Base-by-base conservation (phyloP, 2,113 vertebrate genomes). In the Dicerorhinus sumatrensis region DNA sequence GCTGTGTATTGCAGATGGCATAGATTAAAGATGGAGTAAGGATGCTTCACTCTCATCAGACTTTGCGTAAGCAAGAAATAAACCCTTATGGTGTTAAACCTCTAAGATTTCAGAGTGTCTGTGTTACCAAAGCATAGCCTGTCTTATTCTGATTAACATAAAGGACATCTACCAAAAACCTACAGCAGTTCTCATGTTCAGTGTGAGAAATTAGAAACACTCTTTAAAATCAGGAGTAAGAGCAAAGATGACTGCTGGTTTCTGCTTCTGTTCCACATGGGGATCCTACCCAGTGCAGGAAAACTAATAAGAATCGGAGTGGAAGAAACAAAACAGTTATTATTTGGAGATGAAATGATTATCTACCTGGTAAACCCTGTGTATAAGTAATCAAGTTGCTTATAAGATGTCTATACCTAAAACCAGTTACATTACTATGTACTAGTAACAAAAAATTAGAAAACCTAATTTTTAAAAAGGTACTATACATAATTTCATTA, bases 1-100 rank as follows among this genome's bases (percentile, higher is more conserved):
- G 80, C 94, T 91, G 76, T 73, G 89, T 94, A 65, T 94, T 97
- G 94, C 89, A 95, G 96, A 93, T 76, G 81, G 82, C 94, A 85
- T 94, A 96, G 96, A 95, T 93, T 91, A 95, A 93, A 96, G 94
- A 70, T 89, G 89, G 65, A 96, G 86, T 87, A 80, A 96, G 65
- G 94, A 76, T 89, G 77, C 89, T 89, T 95, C 96, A 94, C 92
- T 96, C 79, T 96, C 96, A 51, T 62, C 92, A 95, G 92, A 93
- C 92, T 94, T 95, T 27, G 80, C 63, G 63, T 93, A 96, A 96
- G 96, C 95, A 92, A 96, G 96, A 96, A 67, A 62, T 42, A 70
- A 79, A 95, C 60, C 91, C 36, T 96, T 79, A 51, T 25, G 79
- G 96, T 51, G n/a, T 79, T 92, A 96, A 92, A 89, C 94, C 79